Evolutionary conservation across 2,113 vertebrate genomes (phyloP).

Genomic region (Oncorhynchus kisutch): DNA sequence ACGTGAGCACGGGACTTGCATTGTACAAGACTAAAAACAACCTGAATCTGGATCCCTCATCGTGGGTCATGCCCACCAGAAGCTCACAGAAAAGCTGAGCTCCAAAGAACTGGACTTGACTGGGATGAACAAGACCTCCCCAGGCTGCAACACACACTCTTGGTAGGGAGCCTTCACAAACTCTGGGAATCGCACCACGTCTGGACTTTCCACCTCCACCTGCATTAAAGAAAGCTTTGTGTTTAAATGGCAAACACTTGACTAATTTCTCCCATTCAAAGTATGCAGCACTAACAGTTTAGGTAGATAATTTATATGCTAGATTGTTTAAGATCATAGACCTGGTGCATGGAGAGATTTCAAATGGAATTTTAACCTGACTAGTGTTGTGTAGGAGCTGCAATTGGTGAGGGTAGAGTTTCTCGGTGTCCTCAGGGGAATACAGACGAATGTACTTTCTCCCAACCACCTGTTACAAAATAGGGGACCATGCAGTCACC

Average conservation of each 20-base stretch:
- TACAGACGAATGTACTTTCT: constrained; percentile 91
- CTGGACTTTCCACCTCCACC: constrained; percentile 84
- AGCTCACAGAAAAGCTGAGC: constrained; percentile 94
- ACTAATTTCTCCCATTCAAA: neutral
- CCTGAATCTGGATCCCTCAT: neutral
- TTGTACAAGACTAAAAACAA: too few species aligned
- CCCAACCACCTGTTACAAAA: constrained; percentile 81
- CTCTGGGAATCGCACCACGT: constrained; percentile 79
- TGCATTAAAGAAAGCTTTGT: constrained; percentile 45
- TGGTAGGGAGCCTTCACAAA: constrained; percentile 80
- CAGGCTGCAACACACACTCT: constrained; percentile 84
- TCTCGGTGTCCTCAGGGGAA: constrained; percentile 80
- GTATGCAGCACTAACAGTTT: neutral
- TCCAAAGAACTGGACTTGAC: constrained; percentile 82
- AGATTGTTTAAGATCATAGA: too few species aligned
- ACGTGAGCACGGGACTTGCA: too few species aligned
- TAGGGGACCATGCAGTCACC: neutral
- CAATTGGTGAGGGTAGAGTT: constrained; percentile 87
- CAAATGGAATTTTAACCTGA: constrained; percentile 75
- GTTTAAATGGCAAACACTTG: constrained; percentile 7
- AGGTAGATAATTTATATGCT: neutral
- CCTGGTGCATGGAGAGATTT: too few species aligned
- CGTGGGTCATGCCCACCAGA: constrained; percentile 89
- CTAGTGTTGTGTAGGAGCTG: constrained; percentile 93
- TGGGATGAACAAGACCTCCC: constrained; percentile 93